Conservation (phyloP, 2,888 invertebrate genomes). For the Dynastes maya region DNA sequence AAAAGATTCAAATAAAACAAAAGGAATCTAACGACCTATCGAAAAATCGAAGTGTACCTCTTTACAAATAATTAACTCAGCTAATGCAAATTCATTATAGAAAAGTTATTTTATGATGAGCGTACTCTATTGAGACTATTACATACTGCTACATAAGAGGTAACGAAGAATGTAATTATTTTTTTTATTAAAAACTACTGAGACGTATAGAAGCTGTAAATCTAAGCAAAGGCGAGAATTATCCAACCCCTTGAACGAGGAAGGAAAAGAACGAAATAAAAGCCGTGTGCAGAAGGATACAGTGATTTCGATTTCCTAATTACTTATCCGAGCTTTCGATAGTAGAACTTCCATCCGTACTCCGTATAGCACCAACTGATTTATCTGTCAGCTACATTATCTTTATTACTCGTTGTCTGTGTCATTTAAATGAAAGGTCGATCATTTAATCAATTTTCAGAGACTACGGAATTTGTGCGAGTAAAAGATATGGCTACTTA, state of each 20-base stretch:
- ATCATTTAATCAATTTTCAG: constrained; percentile 34
- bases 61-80: no score
- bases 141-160: no score
- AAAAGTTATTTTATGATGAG: no score
- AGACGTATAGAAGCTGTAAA: background rate
- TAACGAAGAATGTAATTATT: no score
- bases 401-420: constrained; percentile 46
- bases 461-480: background rate
- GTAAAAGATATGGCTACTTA: constrained; percentile 33
- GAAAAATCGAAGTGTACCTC: no score
- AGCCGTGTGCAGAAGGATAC: background rate
- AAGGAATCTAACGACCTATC: no score
- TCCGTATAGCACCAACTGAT: constrained; percentile 15
- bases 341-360: constrained; percentile 45
- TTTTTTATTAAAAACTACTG: no score
- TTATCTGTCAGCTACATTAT: constrained; percentile 50
- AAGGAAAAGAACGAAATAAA: background rate
- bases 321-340: constrained; percentile 54
- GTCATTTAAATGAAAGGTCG: constrained; percentile 40
- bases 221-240: background rate
- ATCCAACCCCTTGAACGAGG: background rate
- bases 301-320: constrained; percentile 52
- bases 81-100: no score
- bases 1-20: no score
- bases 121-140: no score